Conservation (phyloP, 1,140 invertebrate species). For the Papilio machaon region DNA sequence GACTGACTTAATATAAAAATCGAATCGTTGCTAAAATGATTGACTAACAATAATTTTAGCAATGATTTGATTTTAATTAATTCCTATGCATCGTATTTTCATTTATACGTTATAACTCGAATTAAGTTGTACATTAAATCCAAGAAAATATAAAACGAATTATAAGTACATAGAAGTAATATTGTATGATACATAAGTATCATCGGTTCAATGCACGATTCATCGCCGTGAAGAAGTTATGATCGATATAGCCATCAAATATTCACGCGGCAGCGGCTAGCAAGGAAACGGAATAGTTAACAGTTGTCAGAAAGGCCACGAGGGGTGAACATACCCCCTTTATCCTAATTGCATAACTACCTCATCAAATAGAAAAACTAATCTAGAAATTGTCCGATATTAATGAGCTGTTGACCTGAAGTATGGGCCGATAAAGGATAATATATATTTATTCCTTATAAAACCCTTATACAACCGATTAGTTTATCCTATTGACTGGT, state of each 20-base stretch:
- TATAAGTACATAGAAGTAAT: conserved; percentile 25
- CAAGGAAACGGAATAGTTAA: conserved; percentile 72
- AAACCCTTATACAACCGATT: too few relatives aligned
- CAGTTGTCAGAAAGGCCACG: conserved; percentile 65
- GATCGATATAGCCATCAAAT: conserved; percentile 79
- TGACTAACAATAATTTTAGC: neutral
- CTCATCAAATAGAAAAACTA: conserved; percentile 43
- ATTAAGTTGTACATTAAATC: neutral
- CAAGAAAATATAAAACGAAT: conserved; percentile 5
- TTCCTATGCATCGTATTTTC: neutral
- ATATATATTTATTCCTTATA: neutral
- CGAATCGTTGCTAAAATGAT: neutral
- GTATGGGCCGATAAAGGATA: neutral
- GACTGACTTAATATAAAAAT: neutral
- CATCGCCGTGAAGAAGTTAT: conserved; percentile 72
- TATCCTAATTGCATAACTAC: conserved; percentile 60
- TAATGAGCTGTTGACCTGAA: neutral
- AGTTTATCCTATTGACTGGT: too few relatives aligned
- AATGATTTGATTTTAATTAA: neutral
- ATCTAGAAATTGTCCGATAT: conserved; percentile 39
- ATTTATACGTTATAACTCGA: neutral
- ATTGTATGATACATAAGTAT: neutral
- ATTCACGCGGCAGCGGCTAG: conserved; percentile 68
- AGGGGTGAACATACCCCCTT: conserved; percentile 52
- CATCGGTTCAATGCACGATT: conserved; percentile 36